phyloP scores from a whole-genome alignment of 1,140 invertebrate genomes.

The Eueides isabella region DNA sequence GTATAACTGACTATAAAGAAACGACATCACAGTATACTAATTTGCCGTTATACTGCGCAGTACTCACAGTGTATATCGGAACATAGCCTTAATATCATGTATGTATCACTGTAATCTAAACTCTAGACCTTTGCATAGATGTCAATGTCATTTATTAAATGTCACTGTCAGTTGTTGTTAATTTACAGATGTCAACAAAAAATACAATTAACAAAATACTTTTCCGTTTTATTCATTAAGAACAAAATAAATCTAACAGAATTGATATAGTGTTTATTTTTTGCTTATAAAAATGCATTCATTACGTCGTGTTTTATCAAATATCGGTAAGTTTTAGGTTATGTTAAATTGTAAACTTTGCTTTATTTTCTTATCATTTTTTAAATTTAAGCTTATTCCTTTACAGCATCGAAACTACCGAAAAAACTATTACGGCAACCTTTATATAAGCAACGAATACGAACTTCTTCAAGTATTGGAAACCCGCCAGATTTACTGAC shows the following conservation, averaged over 20 bases:
- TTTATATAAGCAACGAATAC: slow-evolving; percentile 59
- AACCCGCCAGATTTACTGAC: slow-evolving; percentile 50
- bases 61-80: no score
- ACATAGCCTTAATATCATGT: no score
- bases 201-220: no score
- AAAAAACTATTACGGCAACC: slow-evolving; percentile 46
- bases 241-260: neutral
- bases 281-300: slow-evolving; percentile 34
- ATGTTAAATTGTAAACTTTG: slow-evolving; percentile 22
- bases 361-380: neutral
- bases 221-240: neutral
- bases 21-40: no score
- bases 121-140: neutral
- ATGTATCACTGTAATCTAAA: no score
- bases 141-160: neutral
- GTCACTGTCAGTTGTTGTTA: slow-evolving; percentile 3
- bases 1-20: no score
- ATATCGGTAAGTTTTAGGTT: slow-evolving; percentile 41
- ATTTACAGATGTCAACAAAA: neutral
- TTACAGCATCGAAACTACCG: slow-evolving; percentile 46
- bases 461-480: slow-evolving; percentile 86
- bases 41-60: no score
- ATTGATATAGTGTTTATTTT: neutral
- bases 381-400: neutral
- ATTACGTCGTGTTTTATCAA: slow-evolving; percentile 29